Percentiles rank a stretch among this genome's conserved stretches.
These are phyloP conservation scores for Pogonocherus hispidulus DNA, from an alignment of 2,888 invertebrate genomes.

Conservation along the genomic window DNA sequence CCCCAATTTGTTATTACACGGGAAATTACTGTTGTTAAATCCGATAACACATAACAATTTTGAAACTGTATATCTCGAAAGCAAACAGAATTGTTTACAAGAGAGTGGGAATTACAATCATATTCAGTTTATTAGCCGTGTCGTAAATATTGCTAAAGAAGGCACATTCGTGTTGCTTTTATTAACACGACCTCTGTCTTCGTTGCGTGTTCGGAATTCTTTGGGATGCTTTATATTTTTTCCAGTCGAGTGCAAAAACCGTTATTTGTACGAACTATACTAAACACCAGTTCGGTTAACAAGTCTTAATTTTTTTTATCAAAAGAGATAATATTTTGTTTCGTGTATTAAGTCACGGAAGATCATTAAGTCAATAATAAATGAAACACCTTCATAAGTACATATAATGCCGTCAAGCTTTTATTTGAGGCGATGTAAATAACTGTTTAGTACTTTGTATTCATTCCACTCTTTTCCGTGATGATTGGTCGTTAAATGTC, in stretches of 20 bases:
- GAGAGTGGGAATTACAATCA: not conserved
- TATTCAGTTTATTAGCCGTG: conserved; percentile 23
- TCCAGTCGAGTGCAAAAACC: not conserved
- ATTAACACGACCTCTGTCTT: not conserved
- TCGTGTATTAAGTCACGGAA: not conserved
- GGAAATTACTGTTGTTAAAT: conserved; percentile 36
- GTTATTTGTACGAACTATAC: not conserved
- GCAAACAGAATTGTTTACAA: conserved; percentile 26
- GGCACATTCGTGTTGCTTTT: not conserved
- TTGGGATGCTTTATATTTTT: not conserved
- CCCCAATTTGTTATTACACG: conserved; percentile 36
- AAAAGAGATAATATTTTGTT: not conserved
- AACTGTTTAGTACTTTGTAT: too few relatives aligned
- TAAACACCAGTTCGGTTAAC: not conserved
- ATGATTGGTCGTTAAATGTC: too few relatives aligned
- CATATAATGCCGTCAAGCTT: too few relatives aligned
- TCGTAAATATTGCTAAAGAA: not conserved
- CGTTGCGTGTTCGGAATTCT: not conserved
- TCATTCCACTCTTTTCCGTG: too few relatives aligned
- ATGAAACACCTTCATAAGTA: not conserved
- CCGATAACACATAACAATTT: conserved; percentile 41
- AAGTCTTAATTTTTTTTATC: not conserved
- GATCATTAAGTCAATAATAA: not conserved
- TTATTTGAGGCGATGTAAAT: too few relatives aligned
- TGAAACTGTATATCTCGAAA: conserved; percentile 35